Conservation (phyloP, 2,888 invertebrate genomes). For the Zootermopsis nevadensis region DNA sequence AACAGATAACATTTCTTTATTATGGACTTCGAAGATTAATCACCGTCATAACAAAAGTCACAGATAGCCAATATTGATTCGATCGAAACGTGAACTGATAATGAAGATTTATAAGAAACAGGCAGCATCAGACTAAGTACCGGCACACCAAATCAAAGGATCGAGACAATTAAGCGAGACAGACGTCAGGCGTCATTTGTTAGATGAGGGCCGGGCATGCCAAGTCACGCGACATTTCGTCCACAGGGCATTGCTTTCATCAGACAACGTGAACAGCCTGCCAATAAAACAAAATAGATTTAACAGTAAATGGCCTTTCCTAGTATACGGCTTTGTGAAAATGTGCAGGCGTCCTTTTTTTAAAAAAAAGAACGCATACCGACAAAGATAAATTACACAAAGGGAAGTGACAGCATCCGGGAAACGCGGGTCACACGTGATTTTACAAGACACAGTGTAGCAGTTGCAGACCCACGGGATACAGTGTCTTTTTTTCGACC, state of each 20-base stretch:
- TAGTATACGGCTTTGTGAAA: background rate
- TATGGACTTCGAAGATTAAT: too few relatives aligned
- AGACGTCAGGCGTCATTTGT: slow-evolving; percentile 12
- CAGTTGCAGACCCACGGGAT: background rate
- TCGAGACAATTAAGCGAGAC: background rate
- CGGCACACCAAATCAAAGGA: background rate
- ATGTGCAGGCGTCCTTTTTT: background rate
- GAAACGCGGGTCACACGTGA: too few relatives aligned
- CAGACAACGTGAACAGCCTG: slow-evolving; percentile 5
- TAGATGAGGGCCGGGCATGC: background rate
- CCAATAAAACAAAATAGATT: slow-evolving; percentile 30
- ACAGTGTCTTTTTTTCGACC: too few relatives aligned
- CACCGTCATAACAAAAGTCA: too few relatives aligned
- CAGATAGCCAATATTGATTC: too few relatives aligned
- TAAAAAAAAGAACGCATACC: background rate
- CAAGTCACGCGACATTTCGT: slow-evolving; percentile 13
- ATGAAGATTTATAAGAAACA: too few relatives aligned
- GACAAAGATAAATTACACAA: slow-evolving; percentile 11
- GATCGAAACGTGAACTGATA: too few relatives aligned
- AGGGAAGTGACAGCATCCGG: too few relatives aligned
- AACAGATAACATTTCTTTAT: too few relatives aligned
- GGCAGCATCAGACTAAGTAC: background rate
- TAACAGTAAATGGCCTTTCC: slow-evolving; percentile 18
- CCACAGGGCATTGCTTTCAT: background rate
- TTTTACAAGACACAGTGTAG: background rate